Conservation (phyloP, 2,797 vertebrate genomes). For the Anguilla obscura region DNA sequence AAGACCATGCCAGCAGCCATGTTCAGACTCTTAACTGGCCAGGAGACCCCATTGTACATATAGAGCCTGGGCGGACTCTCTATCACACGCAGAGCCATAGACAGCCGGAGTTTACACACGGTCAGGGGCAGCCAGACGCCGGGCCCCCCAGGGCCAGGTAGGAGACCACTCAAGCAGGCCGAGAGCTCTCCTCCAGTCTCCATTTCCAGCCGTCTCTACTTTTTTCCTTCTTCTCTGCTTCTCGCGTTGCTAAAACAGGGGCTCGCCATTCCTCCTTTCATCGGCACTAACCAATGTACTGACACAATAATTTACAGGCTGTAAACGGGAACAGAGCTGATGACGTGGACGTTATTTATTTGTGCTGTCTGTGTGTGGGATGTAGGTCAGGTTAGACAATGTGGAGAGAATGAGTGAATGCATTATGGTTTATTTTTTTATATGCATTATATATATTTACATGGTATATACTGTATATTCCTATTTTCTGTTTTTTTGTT, state of each 20-base stretch:
- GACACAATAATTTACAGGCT: slow-evolving; percentile 60
- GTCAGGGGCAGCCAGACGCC: slow-evolving; percentile 53
- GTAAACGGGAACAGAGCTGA: slow-evolving; percentile 35
- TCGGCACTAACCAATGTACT: slow-evolving; percentile 57
- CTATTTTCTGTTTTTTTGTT: slow-evolving; percentile 49
- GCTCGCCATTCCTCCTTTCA: slow-evolving; percentile 51
- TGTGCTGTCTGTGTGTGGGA: slow-evolving; percentile 66
- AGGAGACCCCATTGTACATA: slow-evolving; percentile 98
- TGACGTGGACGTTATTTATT: slow-evolving; percentile 69
- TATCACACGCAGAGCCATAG: slow-evolving; percentile 43
- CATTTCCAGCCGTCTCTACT: slow-evolving; percentile 54
- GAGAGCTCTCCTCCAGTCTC: slow-evolving; percentile 25
- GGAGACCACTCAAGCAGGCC: slow-evolving; percentile 45
- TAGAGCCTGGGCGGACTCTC: slow-evolving; percentile 59
- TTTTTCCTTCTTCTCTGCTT: slow-evolving; percentile 54
- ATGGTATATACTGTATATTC: slow-evolving; percentile 41
- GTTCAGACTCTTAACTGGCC: slow-evolving; percentile 97
- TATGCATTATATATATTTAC: slow-evolving; percentile 64
- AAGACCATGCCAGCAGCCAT: slow-evolving; percentile 99
- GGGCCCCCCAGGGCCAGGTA: slow-evolving; percentile 54
- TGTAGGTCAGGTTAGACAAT: slow-evolving; percentile 63
- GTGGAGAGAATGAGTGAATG: slow-evolving; percentile 53
- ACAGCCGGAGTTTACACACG: slow-evolving; percentile 31
- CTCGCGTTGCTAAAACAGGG: slow-evolving; percentile 56
- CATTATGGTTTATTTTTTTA: slow-evolving; percentile 62